Conservation (phyloP, 1,140 invertebrate species). For the Drosophila asahinai region DNA sequence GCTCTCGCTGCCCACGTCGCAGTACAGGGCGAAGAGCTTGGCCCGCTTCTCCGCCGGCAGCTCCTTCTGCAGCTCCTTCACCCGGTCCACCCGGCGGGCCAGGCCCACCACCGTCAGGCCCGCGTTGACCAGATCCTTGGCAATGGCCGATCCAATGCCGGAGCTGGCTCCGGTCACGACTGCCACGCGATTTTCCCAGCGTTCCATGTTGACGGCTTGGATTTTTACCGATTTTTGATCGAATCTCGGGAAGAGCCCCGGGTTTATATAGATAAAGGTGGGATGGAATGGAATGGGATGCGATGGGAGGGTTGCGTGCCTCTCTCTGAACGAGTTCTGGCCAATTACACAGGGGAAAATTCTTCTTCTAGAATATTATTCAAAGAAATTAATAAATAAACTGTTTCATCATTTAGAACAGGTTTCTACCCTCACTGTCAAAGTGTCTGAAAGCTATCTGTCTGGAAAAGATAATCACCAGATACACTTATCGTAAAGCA, state of each 20-base stretch:
- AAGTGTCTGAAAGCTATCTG: no score
- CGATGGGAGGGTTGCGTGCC: not conserved
- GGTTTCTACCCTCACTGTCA: no score
- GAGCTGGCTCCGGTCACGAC: slow-evolving; percentile 91
- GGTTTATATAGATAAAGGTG: slow-evolving; percentile 40
- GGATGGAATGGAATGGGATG: no score
- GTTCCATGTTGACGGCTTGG: slow-evolving; percentile 86
- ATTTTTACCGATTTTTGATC: not conserved
- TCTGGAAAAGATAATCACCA: no score
- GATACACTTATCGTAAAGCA: no score
- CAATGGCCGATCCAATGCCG: slow-evolving; percentile 89
- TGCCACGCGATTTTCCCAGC: slow-evolving; percentile 88
- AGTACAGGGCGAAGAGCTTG: slow-evolving; percentile 86
- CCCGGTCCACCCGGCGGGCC: slow-evolving; percentile 87
- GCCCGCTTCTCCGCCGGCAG: slow-evolving; percentile 56
- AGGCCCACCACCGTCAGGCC: slow-evolving; percentile 90
- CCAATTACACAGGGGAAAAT: slow-evolving; percentile 10
- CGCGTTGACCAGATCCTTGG: slow-evolving; percentile 86
- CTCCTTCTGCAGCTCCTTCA: slow-evolving; percentile 86
- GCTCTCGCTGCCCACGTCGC: slow-evolving; percentile 89
- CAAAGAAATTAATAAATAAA: not conserved
- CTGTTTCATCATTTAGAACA: no score
- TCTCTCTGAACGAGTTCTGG: slow-evolving; percentile 22
- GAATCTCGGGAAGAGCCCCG: not conserved
- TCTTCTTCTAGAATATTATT: no score